Conservation (phyloP, 2,888 invertebrate species). For the Campoplex nolae region DNA sequence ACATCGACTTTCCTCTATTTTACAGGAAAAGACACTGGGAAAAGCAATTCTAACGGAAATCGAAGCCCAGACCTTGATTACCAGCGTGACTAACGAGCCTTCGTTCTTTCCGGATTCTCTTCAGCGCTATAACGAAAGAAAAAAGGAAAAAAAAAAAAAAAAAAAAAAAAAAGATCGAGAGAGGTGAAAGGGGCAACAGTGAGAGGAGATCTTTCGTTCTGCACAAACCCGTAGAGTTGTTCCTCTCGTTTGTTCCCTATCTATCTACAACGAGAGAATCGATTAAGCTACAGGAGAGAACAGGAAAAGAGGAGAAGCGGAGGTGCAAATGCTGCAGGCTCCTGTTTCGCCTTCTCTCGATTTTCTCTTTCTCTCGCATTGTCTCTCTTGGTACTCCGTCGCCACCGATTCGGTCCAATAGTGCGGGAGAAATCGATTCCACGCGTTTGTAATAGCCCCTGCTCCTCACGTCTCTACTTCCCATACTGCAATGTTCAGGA, state of each 20-base stretch:
- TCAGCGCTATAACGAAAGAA: conserved; percentile 14
- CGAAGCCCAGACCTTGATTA: conserved; percentile 76
- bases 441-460: conserved; percentile 63
- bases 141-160: background rate
- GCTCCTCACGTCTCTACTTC: conserved; percentile 46
- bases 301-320: conserved; percentile 15
- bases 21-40: conserved; percentile 56
- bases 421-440: conserved; percentile 78
- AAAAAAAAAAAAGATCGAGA: conserved; percentile 6
- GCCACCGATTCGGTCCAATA: conserved; percentile 60
- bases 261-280: conserved; percentile 77
- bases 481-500: conserved; percentile 36
- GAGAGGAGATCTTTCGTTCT: conserved; percentile 67
- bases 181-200: background rate
- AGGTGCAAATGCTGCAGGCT: conserved; percentile 63
- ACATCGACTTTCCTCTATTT: conserved; percentile 22
- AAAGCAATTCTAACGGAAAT: conserved; percentile 67
- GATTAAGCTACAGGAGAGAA: conserved; percentile 74
- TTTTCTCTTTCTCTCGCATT: conserved; percentile 12
- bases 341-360: conserved; percentile 56
- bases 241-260: conserved; percentile 66
- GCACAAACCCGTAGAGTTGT: conserved; percentile 60
- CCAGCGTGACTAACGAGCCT: conserved; percentile 80
- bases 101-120: conserved; percentile 68
- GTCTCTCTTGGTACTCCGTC: conserved; percentile 56